Evolutionary conservation across 2,113 vertebrate species (phyloP), one percentile per base, ranked within the genome.

Genomic region (Hirundichthys speculiger): DNA sequence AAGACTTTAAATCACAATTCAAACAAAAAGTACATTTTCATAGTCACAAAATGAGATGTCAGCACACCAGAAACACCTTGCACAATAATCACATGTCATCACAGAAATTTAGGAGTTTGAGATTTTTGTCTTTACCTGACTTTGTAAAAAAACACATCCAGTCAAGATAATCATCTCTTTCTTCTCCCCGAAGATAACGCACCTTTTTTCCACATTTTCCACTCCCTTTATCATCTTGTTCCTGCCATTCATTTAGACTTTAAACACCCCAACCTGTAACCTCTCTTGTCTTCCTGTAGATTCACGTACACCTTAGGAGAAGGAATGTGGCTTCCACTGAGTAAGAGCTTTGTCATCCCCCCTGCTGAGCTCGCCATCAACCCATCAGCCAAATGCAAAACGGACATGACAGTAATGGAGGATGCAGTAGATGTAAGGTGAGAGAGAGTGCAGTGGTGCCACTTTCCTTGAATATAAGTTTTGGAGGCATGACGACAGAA

Each of bases 331-430:
- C 86, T 99, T 65, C 98, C 98, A 0, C 77, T 99, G 77, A 99
- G 98, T 89, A 99, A 99, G 92, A 99, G 97, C 86, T 99, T 99
- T 0, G 97, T 99, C 75, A 99, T 99, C 75, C 98, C 98, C 0
- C 98, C 96, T 0, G 96, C 97, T 0, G 98, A 99, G 83, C 94
- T 99, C 64, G 98, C 97, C 88, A 98, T 99, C 91, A 99, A 98
- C 84, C 98, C 98, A 0, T 99, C 97, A 0, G 98, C 98, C 22
- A 99, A 99, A 87, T 99, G 98, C 81, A 99, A 99, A 90, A 99
- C 98, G 0, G 98, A 99, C 88, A 99, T 99, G 96, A 99, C 97
- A 0, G 97, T 99, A 82, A 99, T 98, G 96, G 98, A 99, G 79
- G 98, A 99, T 0, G 96, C 97, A 0, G 98, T 99, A 79, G 97